phyloP scores from a whole-genome alignment of 2,113 vertebrate genomes.

The Grammomys surdaster region DNA sequence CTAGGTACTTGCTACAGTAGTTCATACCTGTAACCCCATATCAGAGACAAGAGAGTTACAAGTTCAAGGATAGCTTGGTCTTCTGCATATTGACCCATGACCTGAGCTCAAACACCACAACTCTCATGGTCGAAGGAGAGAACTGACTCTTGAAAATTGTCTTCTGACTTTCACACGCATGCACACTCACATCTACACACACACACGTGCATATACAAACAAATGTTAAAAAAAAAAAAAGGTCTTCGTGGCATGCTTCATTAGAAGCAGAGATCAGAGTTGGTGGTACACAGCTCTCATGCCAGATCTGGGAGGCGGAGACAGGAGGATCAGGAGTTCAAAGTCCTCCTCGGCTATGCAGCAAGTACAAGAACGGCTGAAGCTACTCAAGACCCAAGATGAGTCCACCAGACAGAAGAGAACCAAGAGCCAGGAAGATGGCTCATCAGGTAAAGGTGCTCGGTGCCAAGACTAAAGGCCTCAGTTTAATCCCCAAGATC shows the following conservation, averaged over 20 bases:
- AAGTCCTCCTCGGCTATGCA: neutral
- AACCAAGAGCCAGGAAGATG: neutral
- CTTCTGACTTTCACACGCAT: too few species aligned
- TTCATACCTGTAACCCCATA: neutral
- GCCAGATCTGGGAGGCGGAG: neutral
- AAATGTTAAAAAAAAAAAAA: neutral
- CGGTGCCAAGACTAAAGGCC: neutral
- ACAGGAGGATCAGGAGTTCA: neutral
- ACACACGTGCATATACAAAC: neutral
- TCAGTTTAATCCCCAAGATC: neutral
- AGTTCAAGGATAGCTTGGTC: neutral
- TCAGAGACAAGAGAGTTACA: neutral
- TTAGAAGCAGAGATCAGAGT: neutral
- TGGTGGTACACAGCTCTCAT: neutral
- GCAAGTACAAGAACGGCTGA: neutral
- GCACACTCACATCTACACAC: rapidly evolving
- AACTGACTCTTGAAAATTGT: neutral
- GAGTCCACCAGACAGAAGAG: neutral
- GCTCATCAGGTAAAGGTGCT: neutral
- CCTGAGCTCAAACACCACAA: neutral
- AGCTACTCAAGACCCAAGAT: neutral
- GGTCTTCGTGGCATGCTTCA: neutral
- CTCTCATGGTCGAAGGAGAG: neutral
- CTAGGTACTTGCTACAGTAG: neutral
- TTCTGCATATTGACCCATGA: neutral